Percentiles rank a stretch among this genome's conserved stretches.
phyloP scores from a whole-genome alignment of 2,113 vertebrate species.

The Phrynocephalus versicolor region DNA sequence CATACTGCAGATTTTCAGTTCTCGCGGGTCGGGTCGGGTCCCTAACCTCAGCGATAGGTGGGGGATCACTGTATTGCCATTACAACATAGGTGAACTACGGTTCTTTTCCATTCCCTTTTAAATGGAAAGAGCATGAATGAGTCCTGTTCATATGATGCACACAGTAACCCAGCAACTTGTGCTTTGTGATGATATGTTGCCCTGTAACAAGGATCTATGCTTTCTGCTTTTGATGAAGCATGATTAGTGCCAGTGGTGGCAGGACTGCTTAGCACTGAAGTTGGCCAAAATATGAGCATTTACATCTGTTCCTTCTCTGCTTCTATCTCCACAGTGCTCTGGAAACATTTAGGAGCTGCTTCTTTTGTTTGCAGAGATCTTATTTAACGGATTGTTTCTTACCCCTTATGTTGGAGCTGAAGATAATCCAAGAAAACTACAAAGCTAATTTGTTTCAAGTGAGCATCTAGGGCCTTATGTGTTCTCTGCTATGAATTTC shows the following conservation, averaged over 20 bases:
- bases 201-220: not conserved
- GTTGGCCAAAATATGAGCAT: not conserved
- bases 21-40: too few species aligned
- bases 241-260: not conserved
- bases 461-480: not conserved
- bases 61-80: too few species aligned
- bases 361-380: constrained; percentile 24
- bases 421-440: constrained; percentile 22
- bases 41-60: too few species aligned
- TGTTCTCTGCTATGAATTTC: not conserved
- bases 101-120: not conserved
- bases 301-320: constrained; percentile 46
- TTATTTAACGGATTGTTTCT: constrained; percentile 36
- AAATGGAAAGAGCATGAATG: not conserved
- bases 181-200: not conserved
- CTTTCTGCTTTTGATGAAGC: not conserved
- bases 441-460: constrained; percentile 21
- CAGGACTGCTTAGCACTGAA: not conserved
- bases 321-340: constrained; percentile 20
- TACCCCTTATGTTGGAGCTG: constrained; percentile 25
- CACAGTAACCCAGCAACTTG: not conserved
- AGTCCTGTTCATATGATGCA: not conserved
- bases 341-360: constrained; percentile 26
- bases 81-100: not conserved
- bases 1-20: too few species aligned